Evolutionary conservation across 53 echinoderm and acorn worm genomes (phyloP).

Genomic region (Temnopleurus reevesii): DNA sequence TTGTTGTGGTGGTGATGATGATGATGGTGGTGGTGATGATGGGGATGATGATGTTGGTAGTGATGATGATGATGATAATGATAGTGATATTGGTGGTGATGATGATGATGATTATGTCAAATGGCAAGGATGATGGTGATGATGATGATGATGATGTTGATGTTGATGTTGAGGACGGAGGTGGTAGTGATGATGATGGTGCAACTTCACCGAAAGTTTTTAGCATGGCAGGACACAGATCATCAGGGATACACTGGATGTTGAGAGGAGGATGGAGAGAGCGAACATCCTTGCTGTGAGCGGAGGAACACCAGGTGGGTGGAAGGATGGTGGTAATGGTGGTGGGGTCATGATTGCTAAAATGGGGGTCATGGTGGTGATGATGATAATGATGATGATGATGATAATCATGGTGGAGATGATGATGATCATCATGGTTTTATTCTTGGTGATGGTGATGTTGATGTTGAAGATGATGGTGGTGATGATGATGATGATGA

Average conservation of each 20-base stretch:
- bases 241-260: conserved; percentile 70
- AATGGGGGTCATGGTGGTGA: conserved; percentile 11
- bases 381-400: conserved; percentile 39
- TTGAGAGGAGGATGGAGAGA: conserved; percentile 79
- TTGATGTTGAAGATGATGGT: not conserved
- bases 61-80: not conserved
- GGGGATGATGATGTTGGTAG: not conserved
- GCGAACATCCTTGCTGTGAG: conserved; percentile 83
- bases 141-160: conserved; percentile 21
- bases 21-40: conserved; percentile 10
- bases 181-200: conserved; percentile 18
- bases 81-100: not conserved
- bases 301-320: conserved; percentile 90
- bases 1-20: not conserved
- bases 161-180: conserved; percentile 5
- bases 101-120: conserved; percentile 16
- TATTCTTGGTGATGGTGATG: conserved; percentile 24
- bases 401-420: conserved; percentile 9
- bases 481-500: conserved; percentile 13
- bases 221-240: conserved; percentile 58
- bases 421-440: not conserved
- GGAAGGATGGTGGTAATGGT: not conserved
- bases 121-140: conserved; percentile 36
- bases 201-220: too few relatives aligned
- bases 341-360: not conserved